Conservation (phyloP, 2,888 invertebrate species). For the Caenorhabditis sulstoni region DNA sequence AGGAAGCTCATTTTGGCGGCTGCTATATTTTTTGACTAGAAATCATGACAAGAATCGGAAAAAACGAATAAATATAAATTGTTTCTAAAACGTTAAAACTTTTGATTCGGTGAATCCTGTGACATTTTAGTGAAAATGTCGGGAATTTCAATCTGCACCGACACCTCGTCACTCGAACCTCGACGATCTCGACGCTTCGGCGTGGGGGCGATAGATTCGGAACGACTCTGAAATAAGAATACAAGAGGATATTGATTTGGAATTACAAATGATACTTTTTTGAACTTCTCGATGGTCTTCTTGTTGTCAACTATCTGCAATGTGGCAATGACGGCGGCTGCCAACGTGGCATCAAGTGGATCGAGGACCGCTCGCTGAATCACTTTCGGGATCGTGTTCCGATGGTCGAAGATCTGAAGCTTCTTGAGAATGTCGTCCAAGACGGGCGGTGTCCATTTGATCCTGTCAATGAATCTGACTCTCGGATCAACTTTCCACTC, state of each 20-base stretch:
- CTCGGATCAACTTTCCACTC: constrained; percentile 96
- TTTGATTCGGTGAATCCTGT: constrained; percentile 3
- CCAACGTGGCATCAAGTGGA: constrained; percentile 93
- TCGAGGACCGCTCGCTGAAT: constrained; percentile 98
- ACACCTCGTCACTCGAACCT: constrained; percentile 30
- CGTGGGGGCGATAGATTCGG: constrained; percentile 14
- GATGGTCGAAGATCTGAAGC: constrained; percentile 92
- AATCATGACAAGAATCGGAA: neutral
- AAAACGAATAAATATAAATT: constrained; percentile 5
- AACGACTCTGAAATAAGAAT: constrained; percentile 32
- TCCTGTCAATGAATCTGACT: constrained; percentile 78
- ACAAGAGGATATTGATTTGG: too few species aligned
- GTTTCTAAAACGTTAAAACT: neutral
- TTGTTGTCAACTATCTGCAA: constrained; percentile 51
- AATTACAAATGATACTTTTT: constrained; percentile 33
- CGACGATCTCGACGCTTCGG: constrained; percentile 28
- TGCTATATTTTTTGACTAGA: neutral
- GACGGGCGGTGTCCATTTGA: constrained; percentile 91
- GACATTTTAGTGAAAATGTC: constrained; percentile 30
- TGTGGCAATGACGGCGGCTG: constrained; percentile 80
- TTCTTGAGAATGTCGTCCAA: constrained; percentile 98
- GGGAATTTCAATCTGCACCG: constrained; percentile 35
- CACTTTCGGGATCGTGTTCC: constrained; percentile 99
- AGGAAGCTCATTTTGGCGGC: neutral
- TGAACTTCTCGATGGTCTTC: constrained; percentile 47